Evolutionary conservation across 1,140 invertebrate species (phyloP), one percentile per base, ranked within the genome.

Genomic region (Harlomillsia oculata): DNA sequence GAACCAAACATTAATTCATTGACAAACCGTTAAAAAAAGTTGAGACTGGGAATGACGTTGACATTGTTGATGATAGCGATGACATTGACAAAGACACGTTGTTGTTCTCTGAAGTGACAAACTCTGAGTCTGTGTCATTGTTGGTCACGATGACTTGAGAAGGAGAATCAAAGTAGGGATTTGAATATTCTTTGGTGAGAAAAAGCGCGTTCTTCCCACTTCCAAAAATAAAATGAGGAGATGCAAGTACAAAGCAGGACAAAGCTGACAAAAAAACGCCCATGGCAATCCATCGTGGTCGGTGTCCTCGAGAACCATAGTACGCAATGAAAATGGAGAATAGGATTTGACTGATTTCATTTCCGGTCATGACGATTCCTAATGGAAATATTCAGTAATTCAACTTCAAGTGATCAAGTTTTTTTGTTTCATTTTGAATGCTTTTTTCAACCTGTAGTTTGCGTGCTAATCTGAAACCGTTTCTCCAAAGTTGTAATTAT

Each of bases 401-500:
- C 32, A 34, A 34, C n/a, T 34, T 34, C 8, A 9, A 34, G n/a
- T n/a, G n/a, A n/a, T 9, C n/a, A 30, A 9, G 23, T 55, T 45
- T 14, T 43, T 20, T 34, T n/a, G n/a, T n/a, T n/a, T n/a, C n/a
- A n/a, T n/a, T n/a, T n/a, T n/a, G n/a, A 34, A 34, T 9, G n/a
- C 32, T 34, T 34, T n/a, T 34, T 34, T 34, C 32, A 34, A 80
- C 82, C 84, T 45, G 82, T 83, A 25, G 80, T 82, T 69, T 79
- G 79, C 5, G 81, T 84, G 0, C 82, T 80, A 66, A 87, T 85
- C 64, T 82, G 84, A 67, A 84, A 88, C 60, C 84, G 75, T 67
- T 87, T 87, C 69, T 88, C 85, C 25, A 88, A 74, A 1, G 84
- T 88, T 26, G 83, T 84, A 32, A 87, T 80, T 5, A 81, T 84